phyloP scores from a whole-genome alignment of 2,113 vertebrate genomes.

The Antechinus stuartii region DNA sequence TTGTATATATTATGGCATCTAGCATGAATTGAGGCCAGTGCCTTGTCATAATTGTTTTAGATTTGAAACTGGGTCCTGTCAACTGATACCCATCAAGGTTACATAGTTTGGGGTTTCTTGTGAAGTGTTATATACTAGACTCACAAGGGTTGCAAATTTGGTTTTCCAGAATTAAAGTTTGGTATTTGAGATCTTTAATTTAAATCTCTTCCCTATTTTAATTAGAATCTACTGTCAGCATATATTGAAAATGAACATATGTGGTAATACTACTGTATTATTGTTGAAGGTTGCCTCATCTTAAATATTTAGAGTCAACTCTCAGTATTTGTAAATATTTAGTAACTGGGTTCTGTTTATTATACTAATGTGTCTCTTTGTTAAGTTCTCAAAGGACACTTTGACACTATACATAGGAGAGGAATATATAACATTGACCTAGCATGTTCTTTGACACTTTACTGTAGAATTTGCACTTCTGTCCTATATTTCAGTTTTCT shows the following conservation, averaged over 20 bases:
- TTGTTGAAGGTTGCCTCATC: neutral
- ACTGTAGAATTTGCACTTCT: neutral
- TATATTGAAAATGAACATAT: neutral
- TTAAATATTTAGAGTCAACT: neutral
- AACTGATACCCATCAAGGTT: neutral
- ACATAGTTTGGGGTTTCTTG: constrained; percentile 19
- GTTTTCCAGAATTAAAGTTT: no score
- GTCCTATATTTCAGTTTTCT: constrained; percentile 10
- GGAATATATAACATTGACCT: neutral
- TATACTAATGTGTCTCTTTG: neutral
- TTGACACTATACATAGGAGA: neutral
- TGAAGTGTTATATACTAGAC: neutral
- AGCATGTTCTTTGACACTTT: constrained; percentile 7
- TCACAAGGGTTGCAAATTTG: neutral
- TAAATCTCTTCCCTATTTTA: neutral
- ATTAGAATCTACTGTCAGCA: neutral
- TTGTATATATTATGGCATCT: neutral
- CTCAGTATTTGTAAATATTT: neutral
- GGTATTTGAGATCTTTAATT: neutral
- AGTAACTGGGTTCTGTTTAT: neutral
- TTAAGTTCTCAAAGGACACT: neutral
- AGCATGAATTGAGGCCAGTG: neutral
- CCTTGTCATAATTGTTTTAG: constrained; percentile 36
- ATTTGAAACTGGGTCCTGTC: constrained; percentile 22
- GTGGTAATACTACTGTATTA: neutral